phyloP scores from a whole-genome alignment of 2,113 vertebrate genomes.

The Turnix velox region DNA sequence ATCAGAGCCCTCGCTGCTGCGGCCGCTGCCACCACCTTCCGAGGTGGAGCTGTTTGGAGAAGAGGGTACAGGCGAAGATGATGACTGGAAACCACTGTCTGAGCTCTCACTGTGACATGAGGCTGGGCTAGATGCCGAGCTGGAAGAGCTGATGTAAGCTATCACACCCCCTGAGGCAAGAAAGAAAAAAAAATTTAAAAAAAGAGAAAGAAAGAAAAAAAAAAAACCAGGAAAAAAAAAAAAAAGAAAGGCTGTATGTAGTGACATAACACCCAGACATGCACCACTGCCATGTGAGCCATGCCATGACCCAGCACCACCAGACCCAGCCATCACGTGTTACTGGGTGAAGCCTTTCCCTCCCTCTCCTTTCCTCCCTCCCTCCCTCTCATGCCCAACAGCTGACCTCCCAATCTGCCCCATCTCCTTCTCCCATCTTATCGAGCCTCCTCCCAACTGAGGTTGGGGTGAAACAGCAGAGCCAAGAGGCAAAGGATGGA shows the following conservation, averaged over 20 bases:
- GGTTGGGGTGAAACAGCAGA: background rate
- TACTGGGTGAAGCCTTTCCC: background rate
- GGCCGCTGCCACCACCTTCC: conserved; percentile 61
- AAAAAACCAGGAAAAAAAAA: background rate
- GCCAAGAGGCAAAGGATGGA: background rate
- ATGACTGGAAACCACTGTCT: conserved; percentile 83
- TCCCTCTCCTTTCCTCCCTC: background rate
- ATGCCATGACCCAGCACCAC: conserved; percentile 33
- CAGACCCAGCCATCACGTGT: conserved; percentile 43
- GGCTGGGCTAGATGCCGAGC: conserved; percentile 87
- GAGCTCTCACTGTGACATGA: conserved; percentile 88
- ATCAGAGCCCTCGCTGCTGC: conserved; percentile 59
- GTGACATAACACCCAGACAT: conserved; percentile 55
- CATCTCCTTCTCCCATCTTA: background rate
- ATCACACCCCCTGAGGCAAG: conserved; percentile 88
- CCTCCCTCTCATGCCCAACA: background rate
- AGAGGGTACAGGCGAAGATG: conserved; percentile 80
- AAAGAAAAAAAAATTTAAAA: conserved; percentile 41
- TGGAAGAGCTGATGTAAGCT: conserved; percentile 92
- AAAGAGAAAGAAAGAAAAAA: conserved; percentile 9
- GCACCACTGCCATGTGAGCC: conserved; percentile 48
- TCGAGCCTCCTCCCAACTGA: background rate
- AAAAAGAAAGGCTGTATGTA: conserved; percentile 26
- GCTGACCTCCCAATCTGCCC: background rate
- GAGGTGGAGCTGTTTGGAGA: conserved; percentile 80